Base-by-base conservation (phyloP, 2,888 invertebrate genomes). In the Mongoloraphidia duomilia region DNA sequence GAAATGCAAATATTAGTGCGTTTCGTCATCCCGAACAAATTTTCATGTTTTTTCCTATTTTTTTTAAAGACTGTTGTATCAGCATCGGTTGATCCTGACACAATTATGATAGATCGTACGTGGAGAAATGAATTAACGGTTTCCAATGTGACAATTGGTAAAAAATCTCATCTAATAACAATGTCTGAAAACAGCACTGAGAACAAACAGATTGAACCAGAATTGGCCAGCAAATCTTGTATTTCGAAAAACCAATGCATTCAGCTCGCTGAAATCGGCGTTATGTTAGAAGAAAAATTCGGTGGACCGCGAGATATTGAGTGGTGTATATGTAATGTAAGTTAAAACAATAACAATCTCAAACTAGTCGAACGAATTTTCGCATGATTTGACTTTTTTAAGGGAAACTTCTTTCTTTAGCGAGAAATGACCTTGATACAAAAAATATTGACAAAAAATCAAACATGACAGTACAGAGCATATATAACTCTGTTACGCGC, bases 231-330 rank as follows among this genome's bases (percentile, higher is more conserved):
- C 0, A 58, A 63, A 17, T 60, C 75, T 12, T 82, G 82, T 58
- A 58, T 87, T 33, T 65, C 69, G 1, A 73, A 79, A 41, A 63
- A 65, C 1, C 70, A 76, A 50, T 72, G 73, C 17, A 50, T 82
- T 6, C 63, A 64, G 52, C 61, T 88, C 45, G 82, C 77, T 2
- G 57, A 64, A 54, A 63, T 79, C 41, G 80, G 76, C 1, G 60
- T 79, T 2, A 57, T 68, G 13, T 69, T 89, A 52, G 87, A 90
- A 61, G 65, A 71, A 40, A 61, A 75, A 13, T 87, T 82, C 69
- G 83, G 81, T 1, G 73, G 75, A 2, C 76, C 82, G 0, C 72
- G 85, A 54, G 89, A 90, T 60, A 78, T 91, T 48, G 90, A 91
- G 65, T 91, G 88, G 84, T 87, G 86, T 9, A 64, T 84, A 40